Base-by-base conservation (phyloP, 2,888 invertebrate species). In the Drosophila quinaria region DNA sequence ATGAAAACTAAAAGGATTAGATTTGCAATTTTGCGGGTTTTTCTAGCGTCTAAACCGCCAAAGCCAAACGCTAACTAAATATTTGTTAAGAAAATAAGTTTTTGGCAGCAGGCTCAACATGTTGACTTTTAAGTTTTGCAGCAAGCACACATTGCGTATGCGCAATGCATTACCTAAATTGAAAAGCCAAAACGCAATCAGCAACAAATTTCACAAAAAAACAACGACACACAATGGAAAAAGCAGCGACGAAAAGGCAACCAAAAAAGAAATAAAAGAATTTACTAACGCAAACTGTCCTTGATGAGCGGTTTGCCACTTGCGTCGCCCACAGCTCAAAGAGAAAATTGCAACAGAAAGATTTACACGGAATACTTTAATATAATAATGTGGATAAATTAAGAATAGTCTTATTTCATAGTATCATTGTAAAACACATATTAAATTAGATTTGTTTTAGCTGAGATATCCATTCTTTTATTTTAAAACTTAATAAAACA, bases 81-180 rank as follows among this genome's bases (percentile, higher is more conserved):
- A 85, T 85, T 84, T 74, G 74, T 59, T 67, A 52, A 68, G 80
- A 72, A 84, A 89, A 89, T 72, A 72, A 64, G 66, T 60, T 47
- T 61, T 67, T 58, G 49, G 46, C 58, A 58, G 59, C 70, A 62
- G 19, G 51, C 56, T 56, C 46, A 54, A 62, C 41, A 44, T 72
- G 65, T 67, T 69, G 69, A 78, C 74, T 71, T 80, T 70, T 54
- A 56, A 71, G 60, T 62, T 74, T 47, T 42, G 25, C 59, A 15
- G 52, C 55, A 35, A 49, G 52, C 54, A 15, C 66, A 86, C 73
- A 80, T 22, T 73, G 80, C 70, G 65, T 78, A 78, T 80, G 74
- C 81, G 78, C 74, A 74, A 78, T 81, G 80, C 80, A 75, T 75
- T 80, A 65, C 55, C 29, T 59, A 79, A 76, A 76, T 72, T 76